Base-by-base conservation (phyloP, 2,888 invertebrate genomes). In the Neoaliturus tenellus region DNA sequence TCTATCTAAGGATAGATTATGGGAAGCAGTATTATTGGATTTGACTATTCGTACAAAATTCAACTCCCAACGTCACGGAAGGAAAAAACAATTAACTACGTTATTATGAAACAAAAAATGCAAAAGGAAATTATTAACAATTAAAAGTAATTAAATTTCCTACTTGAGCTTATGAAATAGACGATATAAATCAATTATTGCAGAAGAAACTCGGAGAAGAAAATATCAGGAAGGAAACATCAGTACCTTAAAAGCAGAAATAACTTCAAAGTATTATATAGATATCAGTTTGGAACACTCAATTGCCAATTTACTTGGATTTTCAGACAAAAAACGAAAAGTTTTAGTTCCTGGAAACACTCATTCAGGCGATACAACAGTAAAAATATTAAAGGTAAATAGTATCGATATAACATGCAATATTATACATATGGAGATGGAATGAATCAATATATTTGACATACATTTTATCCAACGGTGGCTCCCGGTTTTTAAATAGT, bases 11-110 rank as follows among this genome's bases (percentile, higher is more conserved):
- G n/a, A n/a, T n/a, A n/a, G n/a, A n/a, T n/a, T n/a, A n/a, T n/a
- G n/a, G n/a, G n/a, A n/a, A n/a, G n/a, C n/a, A 4, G 67, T 17
- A 67, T 67, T 67, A 23, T 62, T 80, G 20, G 58, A 80, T 28
- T 62, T 80, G n/a, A 80, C 80, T 20, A 80, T 39, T 23, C 62
- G 62, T 67, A 67, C n/a, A n/a, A n/a, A n/a, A 33, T 6, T 67
- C 67, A 31, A 67, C 31, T 33, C 67, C 67, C 2, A 67, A 67
- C 31, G 23, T 67, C 6, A 33, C 10, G 3, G 67, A 67, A 31
- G 14, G 14, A 8, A 14, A 31, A 4, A 67, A 67, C 31, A 31
- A 67, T n/a, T 31, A 67, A 67, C 5, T 67, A n/a, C 33, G 31
- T 33, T 67, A 20, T 67, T 67, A 67, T 17, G n/a, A 67, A 31